These are phyloP conservation scores for Serilophus lunatus DNA, from an alignment of 2,113 vertebrate genomes.

Conservation along the genomic window DNA sequence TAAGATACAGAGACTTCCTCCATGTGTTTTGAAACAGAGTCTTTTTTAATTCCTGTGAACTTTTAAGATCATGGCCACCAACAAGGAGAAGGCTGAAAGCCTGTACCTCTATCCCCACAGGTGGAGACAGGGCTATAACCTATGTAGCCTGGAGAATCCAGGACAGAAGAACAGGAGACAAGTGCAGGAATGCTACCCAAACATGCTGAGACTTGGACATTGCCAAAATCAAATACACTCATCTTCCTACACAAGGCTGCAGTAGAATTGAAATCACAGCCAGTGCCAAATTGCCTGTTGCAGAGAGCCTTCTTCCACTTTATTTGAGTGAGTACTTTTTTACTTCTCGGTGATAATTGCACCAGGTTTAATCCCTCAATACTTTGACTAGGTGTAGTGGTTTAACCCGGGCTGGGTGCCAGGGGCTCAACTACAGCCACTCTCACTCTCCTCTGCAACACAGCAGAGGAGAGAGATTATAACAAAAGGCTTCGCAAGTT, in stretches of 20 bases:
- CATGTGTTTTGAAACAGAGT: neutral
- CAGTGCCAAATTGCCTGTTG: neutral
- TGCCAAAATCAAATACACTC: neutral
- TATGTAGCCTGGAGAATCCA: neutral
- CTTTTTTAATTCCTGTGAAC: neutral
- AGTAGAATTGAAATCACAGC: neutral
- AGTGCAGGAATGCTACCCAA: neutral
- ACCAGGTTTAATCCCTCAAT: neutral
- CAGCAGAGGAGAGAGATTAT: too few species aligned
- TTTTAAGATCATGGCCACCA: neutral
- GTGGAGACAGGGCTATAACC: neutral
- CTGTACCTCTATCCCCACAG: accelerated
- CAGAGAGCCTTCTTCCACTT: neutral
- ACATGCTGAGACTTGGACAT: neutral
- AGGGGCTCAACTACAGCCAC: too few species aligned
- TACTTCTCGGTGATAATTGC: neutral
- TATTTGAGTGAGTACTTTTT: neutral
- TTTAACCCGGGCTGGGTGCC: too few species aligned
- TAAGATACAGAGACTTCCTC: neutral
- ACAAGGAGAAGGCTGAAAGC: neutral
- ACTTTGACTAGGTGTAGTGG: neutral
- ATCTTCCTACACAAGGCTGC: neutral
- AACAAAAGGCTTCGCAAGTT: too few species aligned
- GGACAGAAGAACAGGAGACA: neutral
- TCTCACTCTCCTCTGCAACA: too few species aligned